Conservation (phyloP, 1,140 invertebrate species). For the Drosophila kanapiae region DNA sequence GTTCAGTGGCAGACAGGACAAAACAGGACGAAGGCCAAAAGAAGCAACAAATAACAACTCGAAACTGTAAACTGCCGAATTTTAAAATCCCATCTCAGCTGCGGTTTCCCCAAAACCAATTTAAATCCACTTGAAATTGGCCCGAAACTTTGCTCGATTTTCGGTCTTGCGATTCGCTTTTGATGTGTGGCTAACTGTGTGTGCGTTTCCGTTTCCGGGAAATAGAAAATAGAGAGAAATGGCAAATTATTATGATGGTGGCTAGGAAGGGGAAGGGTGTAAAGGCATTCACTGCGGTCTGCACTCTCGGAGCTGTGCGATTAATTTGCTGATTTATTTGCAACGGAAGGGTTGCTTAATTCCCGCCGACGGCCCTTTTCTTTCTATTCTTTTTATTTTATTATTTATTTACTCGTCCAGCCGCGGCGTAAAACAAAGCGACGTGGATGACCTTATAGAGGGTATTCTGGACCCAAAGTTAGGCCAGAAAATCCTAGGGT, state of each 20-base stretch:
- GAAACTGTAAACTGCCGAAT: slow-evolving; percentile 29
- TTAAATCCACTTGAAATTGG: slow-evolving; percentile 73
- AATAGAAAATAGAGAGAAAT: slow-evolving; percentile 5
- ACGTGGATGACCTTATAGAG: background rate
- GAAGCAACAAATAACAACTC: slow-evolving; percentile 30
- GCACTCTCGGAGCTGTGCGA: slow-evolving; percentile 43
- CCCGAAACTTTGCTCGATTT: slow-evolving; percentile 34
- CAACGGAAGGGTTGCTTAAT: slow-evolving; percentile 84
- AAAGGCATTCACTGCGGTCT: slow-evolving; percentile 50
- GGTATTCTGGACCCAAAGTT: background rate
- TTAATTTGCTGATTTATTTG: slow-evolving; percentile 83
- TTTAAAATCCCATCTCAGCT: slow-evolving; percentile 66
- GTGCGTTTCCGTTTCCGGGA: slow-evolving; percentile 74
- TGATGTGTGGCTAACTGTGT: slow-evolving; percentile 76
- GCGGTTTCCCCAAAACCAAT: slow-evolving; percentile 64
- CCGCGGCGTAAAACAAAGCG: slow-evolving; percentile 36
- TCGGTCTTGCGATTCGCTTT: slow-evolving; percentile 15
- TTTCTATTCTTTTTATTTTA: background rate
- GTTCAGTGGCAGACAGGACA: slow-evolving; percentile 61
- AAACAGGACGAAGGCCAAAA: background rate
- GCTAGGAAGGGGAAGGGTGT: no score
- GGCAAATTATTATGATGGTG: background rate
- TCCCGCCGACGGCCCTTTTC: slow-evolving; percentile 53
- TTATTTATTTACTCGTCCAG: slow-evolving; percentile 62
- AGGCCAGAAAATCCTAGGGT: background rate